These are phyloP conservation scores for Catocala nupta DNA, from an alignment of 2,888 invertebrate species.

Conservation along the genomic window DNA sequence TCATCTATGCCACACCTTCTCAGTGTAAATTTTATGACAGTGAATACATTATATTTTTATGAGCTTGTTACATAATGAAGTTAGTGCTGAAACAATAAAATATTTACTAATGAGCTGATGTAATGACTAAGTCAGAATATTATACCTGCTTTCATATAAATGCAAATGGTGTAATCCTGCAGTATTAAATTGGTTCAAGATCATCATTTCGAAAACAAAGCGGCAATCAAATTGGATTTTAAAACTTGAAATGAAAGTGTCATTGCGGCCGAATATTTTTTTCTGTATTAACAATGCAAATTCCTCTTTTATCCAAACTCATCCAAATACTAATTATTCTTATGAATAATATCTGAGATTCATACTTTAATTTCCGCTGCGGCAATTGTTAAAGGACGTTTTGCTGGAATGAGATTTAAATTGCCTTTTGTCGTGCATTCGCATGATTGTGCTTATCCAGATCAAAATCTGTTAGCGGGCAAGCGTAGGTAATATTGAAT, in stretches of 20 bases:
- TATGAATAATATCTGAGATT: conserved; percentile 71
- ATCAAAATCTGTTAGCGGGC: conserved; percentile 43
- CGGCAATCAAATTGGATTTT: conserved; percentile 60
- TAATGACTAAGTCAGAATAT: not conserved
- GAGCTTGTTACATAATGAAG: too few relatives aligned
- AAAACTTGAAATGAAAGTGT: conserved; percentile 64
- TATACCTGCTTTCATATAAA: conserved; percentile 46
- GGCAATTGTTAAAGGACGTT: conserved; percentile 61
- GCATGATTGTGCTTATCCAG: conserved; percentile 65
- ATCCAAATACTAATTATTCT: conserved; percentile 69
- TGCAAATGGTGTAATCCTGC: conserved; percentile 54
- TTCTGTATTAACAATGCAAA: conserved; percentile 65
- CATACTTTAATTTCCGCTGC: conserved; percentile 72
- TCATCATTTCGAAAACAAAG: conserved; percentile 57
- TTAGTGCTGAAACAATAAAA: not conserved
- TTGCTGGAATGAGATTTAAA: conserved; percentile 68
- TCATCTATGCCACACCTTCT: too few relatives aligned
- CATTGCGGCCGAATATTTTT: conserved; percentile 44
- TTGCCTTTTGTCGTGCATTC: conserved; percentile 72
- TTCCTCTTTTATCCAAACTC: conserved; percentile 66
- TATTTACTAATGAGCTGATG: not conserved
- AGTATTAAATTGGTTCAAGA: conserved; percentile 56
- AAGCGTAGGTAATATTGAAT: conserved; percentile 39
- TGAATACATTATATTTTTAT: too few relatives aligned
- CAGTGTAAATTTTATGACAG: too few relatives aligned